phyloP scores from a whole-genome alignment of 2,888 invertebrate genomes.

The Archips crataeganus region DNA sequence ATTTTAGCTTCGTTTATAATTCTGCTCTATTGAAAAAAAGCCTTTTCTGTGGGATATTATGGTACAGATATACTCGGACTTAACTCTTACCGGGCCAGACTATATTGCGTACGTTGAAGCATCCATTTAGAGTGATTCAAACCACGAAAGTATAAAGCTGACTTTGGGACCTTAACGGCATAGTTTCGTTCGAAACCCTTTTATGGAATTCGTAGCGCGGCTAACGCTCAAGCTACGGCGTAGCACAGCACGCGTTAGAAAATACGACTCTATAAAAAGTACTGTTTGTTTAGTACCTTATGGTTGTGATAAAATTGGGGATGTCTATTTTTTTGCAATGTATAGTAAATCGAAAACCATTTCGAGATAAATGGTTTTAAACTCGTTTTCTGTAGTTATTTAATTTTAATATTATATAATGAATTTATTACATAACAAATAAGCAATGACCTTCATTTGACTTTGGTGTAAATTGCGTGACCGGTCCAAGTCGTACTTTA shows the following conservation, averaged over 20 bases:
- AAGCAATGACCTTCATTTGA: too few species aligned
- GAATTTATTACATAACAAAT: too few species aligned
- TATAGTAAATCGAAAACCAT: too few species aligned
- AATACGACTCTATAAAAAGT: not conserved
- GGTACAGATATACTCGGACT: too few species aligned
- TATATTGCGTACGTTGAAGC: not conserved
- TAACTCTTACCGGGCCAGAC: not conserved
- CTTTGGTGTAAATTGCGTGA: too few species aligned
- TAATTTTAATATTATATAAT: too few species aligned
- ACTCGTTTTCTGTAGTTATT: too few species aligned
- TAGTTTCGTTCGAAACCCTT: not conserved
- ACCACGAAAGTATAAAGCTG: not conserved
- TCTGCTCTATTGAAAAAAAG: not conserved
- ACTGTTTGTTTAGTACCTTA: too few species aligned
- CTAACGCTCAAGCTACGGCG: slow-evolving; percentile 50
- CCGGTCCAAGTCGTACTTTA: too few species aligned
- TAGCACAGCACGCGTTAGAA: slow-evolving; percentile 43
- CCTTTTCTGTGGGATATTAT: not conserved
- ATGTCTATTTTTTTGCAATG: too few species aligned
- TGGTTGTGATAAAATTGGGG: too few species aligned
- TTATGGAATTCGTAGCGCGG: slow-evolving; percentile 36
- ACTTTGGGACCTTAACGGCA: not conserved
- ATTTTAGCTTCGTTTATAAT: not conserved
- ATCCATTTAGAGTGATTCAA: not conserved
- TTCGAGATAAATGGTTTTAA: too few species aligned